Percentiles rank a stretch among this genome's conserved stretches.
These are phyloP conservation scores for Anniella stebbinsi DNA, from an alignment of 2,797 vertebrate species.

Conservation along the genomic window DNA sequence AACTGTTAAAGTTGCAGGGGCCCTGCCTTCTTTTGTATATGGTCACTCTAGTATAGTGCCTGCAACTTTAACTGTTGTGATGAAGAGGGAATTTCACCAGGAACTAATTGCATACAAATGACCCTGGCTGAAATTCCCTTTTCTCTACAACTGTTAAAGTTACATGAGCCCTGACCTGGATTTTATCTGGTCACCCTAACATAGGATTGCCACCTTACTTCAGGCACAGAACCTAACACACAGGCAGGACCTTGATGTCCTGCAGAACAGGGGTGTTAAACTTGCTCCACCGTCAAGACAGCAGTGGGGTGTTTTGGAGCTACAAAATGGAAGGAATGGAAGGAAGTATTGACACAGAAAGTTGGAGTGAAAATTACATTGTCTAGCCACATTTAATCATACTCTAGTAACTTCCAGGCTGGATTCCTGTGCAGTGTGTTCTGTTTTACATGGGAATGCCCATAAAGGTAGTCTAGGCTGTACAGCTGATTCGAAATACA, in stretches of 20 bases:
- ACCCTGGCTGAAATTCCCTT: too few relatives aligned
- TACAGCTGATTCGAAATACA: not conserved
- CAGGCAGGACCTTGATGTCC: not conserved
- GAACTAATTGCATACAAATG: too few relatives aligned
- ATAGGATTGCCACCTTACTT: not conserved
- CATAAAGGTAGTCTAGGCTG: not conserved
- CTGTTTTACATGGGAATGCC: not conserved
- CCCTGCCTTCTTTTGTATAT: too few relatives aligned
- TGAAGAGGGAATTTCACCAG: too few relatives aligned
- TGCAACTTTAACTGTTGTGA: too few relatives aligned
- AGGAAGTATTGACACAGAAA: not conserved
- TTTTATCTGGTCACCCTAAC: too few relatives aligned
- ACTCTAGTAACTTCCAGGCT: not conserved
- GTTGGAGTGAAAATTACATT: not conserved
- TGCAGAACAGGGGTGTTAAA: not conserved
- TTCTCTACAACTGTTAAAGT: too few relatives aligned
- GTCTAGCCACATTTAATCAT: not conserved
- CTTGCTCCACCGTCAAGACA: not conserved
- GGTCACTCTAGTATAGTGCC: too few relatives aligned
- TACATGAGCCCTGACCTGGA: too few relatives aligned
- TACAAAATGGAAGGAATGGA: not conserved
- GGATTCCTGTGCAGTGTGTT: not conserved
- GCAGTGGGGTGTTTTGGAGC: not conserved
- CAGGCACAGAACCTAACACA: not conserved
- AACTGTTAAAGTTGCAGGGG: too few relatives aligned